Evolutionary conservation across 1,140 invertebrate genomes (phyloP).

Genomic region (Uloborus diversus): DNA sequence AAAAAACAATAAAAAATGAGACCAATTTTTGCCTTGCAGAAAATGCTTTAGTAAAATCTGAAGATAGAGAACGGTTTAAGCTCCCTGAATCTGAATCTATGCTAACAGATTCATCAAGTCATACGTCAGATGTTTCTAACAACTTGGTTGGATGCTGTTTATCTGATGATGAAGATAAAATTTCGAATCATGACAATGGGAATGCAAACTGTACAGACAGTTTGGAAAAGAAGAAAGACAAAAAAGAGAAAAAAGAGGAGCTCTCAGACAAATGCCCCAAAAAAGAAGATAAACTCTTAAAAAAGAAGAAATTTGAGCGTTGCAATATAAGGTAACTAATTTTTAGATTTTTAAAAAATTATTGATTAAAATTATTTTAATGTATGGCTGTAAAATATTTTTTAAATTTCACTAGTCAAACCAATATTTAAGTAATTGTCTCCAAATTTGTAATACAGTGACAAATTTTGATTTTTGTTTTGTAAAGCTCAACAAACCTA

Average conservation of each 20-base stretch:
- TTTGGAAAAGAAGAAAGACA: conserved; percentile 55
- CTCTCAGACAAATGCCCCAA: conserved; percentile 59
- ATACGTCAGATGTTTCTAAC: neutral
- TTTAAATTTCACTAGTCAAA: too few relatives aligned
- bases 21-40: conserved; percentile 11
- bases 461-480: too few relatives aligned
- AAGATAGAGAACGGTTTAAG: conserved; percentile 6
- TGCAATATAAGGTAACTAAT: conserved; percentile 63
- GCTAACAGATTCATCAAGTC: conserved; percentile 53
- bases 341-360: neutral
- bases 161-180: neutral
- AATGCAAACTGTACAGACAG: neutral
- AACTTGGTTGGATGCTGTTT: neutral
- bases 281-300: conserved; percentile 58
- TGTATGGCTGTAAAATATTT: neutral
- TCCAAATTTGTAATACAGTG: too few relatives aligned
- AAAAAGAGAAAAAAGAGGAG: conserved; percentile 60
- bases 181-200: neutral
- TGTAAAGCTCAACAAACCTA: too few relatives aligned
- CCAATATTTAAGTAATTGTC: too few relatives aligned
- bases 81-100: conserved; percentile 21
- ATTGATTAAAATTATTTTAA: neutral
- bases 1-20: conserved; percentile 32
- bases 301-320: conserved; percentile 57
- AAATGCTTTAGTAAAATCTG: conserved; percentile 1